phyloP scores from a whole-genome alignment of 2,888 invertebrate genomes.

The Coelogynopora nodosa region DNA sequence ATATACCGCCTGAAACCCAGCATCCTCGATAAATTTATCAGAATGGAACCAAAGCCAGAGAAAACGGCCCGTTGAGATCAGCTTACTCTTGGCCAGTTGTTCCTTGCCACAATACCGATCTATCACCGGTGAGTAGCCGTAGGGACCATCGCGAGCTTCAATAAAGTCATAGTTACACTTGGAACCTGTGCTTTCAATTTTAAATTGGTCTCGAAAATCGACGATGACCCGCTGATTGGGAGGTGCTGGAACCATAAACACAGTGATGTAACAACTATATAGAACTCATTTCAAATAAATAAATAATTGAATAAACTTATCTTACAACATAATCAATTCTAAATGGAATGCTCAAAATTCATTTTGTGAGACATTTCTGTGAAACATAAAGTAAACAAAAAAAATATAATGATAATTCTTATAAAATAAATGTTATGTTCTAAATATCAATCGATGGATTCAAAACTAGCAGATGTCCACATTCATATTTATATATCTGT shows the following conservation, averaged over 20 bases:
- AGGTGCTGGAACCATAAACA: neutral
- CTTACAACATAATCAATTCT: too few relatives aligned
- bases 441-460: too few relatives aligned
- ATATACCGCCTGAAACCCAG: neutral
- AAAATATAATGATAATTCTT: too few relatives aligned
- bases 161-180: neutral
- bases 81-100: neutral
- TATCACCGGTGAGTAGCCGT: neutral
- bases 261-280: neutral
- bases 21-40: neutral
- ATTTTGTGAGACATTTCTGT: too few relatives aligned
- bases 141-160: neutral
- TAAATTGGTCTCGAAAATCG: neutral
- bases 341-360: too few relatives aligned
- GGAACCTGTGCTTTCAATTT: neutral
- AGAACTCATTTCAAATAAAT: too few relatives aligned
- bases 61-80: neutral
- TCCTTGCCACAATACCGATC: neutral
- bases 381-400: too few relatives aligned
- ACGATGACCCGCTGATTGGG: neutral
- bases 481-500: too few relatives aligned
- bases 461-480: too few relatives aligned
- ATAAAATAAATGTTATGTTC: too few relatives aligned
- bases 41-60: slow-evolving; percentile 25
- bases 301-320: too few relatives aligned